Base-by-base conservation (phyloP, 2,113 vertebrate genomes). In the Heterochromis multidens region DNA sequence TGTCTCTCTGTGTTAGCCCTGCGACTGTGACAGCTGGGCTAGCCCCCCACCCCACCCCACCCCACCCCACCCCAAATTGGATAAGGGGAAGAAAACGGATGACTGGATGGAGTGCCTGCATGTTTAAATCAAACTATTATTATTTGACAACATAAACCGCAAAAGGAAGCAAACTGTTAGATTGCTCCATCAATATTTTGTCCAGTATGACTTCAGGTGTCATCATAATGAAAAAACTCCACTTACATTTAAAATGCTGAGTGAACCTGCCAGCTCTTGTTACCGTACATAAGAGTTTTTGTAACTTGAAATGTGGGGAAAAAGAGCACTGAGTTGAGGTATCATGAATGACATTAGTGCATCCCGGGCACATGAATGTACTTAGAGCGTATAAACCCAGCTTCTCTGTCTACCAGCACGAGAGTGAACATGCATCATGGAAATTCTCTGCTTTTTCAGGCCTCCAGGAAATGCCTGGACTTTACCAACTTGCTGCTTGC, bases 401-500 rank as follows among this genome's bases (percentile, higher is more conserved):
- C 85, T 65, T 59, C 35, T 60, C 11, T 16, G 56, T 23, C 25
- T 2, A 17, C 14, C 43, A 43, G 37, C 63, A 43, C 0, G 5
- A 23, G 37, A 25, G 63, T 0, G 2, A 16, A 6, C 31, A 5
- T 3, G 25, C 80, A 80, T 83, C 77, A 23, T 13, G 70, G 83
- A 56, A 54, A 23, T 81, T 49, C 23, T 52, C 77, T 29, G 65
- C 77, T 74, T 72, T 59, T 74, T 82, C 83, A 60, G 87, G 21
- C 65, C 74, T 27, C 57, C 78, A 82, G 87, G 91, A 86, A 91
- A 85, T 76, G 83, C 79, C 83, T 17, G 72, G 60, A 82, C 77
- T 21, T 87, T 13, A 67, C 54, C 7, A 40, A 67, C 77, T 33
- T 54, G 77, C 56, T 78, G 67, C 46, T 23, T 49, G 27, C 62